A percentile compares a stretch with the other conserved stretches of the same genome.
phyloP scores from a whole-genome alignment of 2,888 invertebrate genomes.

The Acanthosepion lycidas region DNA sequence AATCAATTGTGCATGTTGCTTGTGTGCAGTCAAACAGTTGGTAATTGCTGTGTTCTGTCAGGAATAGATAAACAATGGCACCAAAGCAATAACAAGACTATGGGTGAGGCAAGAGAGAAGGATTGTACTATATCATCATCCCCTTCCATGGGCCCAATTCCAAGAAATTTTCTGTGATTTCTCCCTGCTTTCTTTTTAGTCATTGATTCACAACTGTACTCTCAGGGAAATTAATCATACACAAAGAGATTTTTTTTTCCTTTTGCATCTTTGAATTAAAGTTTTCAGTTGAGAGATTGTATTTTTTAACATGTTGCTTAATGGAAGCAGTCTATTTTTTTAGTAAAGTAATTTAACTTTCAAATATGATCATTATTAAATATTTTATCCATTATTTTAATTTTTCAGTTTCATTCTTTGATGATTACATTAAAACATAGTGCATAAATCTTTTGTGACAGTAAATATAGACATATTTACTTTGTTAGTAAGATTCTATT shows the following conservation, averaged over 20 bases:
- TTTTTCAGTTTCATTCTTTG: too few relatives aligned
- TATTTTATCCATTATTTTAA: too few relatives aligned
- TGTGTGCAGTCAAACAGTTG: constrained; percentile 11
- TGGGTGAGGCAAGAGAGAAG: not conserved
- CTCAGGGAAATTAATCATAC: not conserved
- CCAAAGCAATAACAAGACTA: not conserved
- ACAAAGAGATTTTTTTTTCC: not conserved
- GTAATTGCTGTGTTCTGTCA: constrained; percentile 13
- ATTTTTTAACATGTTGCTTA: too few relatives aligned
- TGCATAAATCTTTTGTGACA: too few relatives aligned
- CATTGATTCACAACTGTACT: not conserved
- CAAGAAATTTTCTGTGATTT: not conserved
- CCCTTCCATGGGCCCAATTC: not conserved
- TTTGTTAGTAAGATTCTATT: too few relatives aligned
- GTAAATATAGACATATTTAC: too few relatives aligned
- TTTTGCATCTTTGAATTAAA: not conserved
- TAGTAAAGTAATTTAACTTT: too few relatives aligned
- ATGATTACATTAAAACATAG: too few relatives aligned
- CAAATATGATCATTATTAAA: too few relatives aligned
- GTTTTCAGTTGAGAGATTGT: not conserved
- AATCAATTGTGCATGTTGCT: constrained; percentile 21
- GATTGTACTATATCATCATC: not conserved
- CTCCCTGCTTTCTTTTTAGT: not conserved
- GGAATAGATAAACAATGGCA: constrained; percentile 33
- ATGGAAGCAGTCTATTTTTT: too few relatives aligned